Evolutionary conservation across 2,888 invertebrate species (phyloP).

Genomic region (Coelopa pilipes): DNA sequence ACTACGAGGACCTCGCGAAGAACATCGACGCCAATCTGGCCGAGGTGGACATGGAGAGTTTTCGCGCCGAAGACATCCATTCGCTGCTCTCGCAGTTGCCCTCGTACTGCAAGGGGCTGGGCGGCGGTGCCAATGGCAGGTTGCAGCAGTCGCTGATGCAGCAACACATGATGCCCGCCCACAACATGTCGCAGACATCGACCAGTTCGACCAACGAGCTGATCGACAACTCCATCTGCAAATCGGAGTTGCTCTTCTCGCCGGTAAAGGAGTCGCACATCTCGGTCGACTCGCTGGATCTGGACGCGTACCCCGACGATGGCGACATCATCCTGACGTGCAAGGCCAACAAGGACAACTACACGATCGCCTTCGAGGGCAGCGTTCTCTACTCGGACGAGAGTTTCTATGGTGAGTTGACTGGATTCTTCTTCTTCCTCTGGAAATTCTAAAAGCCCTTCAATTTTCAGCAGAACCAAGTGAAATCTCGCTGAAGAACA

Average conservation of each 20-base stretch:
- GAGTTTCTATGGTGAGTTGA: constrained; percentile 73
- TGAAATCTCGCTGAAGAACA: constrained; percentile 60
- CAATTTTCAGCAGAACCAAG: constrained; percentile 59
- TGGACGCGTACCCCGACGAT: constrained; percentile 79
- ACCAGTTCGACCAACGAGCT: constrained; percentile 71
- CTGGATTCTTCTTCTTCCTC: neutral
- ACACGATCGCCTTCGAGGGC: constrained; percentile 94
- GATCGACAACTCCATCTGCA: constrained; percentile 88
- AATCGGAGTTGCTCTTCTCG: constrained; percentile 90
- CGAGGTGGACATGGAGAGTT: constrained; percentile 95
- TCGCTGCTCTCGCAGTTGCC: constrained; percentile 82
- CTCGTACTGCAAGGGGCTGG: constrained; percentile 75
- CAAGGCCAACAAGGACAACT: constrained; percentile 93
- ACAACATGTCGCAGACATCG: constrained; percentile 59
- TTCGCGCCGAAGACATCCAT: constrained; percentile 90
- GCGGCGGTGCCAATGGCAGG: constrained; percentile 54
- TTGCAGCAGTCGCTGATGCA: constrained; percentile 55
- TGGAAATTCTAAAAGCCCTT: neutral
- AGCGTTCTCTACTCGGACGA: constrained; percentile 88
- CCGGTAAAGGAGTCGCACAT: constrained; percentile 85
- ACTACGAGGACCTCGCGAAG: constrained; percentile 87
- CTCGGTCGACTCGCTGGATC: constrained; percentile 91
- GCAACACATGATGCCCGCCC: constrained; percentile 40
- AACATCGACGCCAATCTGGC: constrained; percentile 93
- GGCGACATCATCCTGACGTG: constrained; percentile 90